Evolutionary conservation across 2,888 invertebrate species (phyloP).

Genomic region (Eupithecia subfuscata): DNA sequence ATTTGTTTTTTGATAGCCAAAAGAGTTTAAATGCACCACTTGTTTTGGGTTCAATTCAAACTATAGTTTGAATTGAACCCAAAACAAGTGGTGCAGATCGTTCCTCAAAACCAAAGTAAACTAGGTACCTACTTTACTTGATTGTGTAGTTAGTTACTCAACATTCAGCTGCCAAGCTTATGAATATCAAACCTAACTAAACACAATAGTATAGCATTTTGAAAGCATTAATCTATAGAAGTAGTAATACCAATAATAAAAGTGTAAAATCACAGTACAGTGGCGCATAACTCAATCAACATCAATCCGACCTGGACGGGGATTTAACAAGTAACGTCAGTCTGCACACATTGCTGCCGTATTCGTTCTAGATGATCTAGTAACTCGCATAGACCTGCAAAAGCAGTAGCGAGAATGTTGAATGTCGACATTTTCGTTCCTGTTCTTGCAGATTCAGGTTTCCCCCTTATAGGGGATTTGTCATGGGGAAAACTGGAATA

Average conservation of each 20-base stretch:
- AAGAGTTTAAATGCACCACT: not conserved
- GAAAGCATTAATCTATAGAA: not conserved
- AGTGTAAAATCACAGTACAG: slow-evolving; percentile 28
- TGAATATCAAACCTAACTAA: not conserved
- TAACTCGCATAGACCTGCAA: not conserved
- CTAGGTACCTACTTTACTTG: no score
- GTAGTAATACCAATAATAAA: slow-evolving; percentile 11
- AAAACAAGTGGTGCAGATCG: no score
- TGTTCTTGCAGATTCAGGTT: not conserved
- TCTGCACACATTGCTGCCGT: slow-evolving; percentile 43
- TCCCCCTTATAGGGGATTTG: no score
- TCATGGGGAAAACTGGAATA: no score
- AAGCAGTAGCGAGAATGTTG: not conserved
- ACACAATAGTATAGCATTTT: not conserved
- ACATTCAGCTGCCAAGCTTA: not conserved
- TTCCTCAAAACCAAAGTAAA: no score
- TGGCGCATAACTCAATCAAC: slow-evolving; percentile 77
- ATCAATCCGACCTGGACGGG: slow-evolving; percentile 66
- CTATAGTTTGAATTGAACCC: no score
- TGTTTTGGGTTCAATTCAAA: not conserved
- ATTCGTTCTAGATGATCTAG: slow-evolving; percentile 15
- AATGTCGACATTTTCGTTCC: not conserved
- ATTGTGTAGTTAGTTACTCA: not conserved
- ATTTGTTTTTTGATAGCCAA: not conserved
- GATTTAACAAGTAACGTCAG: slow-evolving; percentile 72